A percentile compares a stretch with the other conserved stretches of the same genome.
Evolutionary conservation across 2,797 vertebrate species (phyloP).

Genomic region (Oreochromis grahami): DNA sequence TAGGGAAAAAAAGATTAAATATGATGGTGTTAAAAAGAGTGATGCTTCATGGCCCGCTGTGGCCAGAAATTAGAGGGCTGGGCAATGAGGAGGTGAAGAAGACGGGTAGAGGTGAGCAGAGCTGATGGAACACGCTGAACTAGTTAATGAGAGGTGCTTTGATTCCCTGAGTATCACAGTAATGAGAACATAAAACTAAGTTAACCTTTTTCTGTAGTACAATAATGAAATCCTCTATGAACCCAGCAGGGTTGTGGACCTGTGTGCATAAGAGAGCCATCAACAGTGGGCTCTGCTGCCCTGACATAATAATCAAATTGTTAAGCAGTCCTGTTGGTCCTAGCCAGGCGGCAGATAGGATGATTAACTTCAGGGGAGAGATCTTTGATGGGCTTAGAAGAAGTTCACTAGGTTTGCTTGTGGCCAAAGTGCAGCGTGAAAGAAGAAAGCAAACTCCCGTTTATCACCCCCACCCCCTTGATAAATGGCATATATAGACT

Average conservation of each 20-base stretch:
- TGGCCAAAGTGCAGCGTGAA: conserved; percentile 13
- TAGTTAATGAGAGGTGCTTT: conserved; percentile 26
- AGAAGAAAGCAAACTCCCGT: conserved; percentile 37
- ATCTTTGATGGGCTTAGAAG: conserved; percentile 43
- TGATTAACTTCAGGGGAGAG: conserved; percentile 40
- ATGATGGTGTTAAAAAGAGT: background rate
- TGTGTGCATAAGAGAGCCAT: conserved; percentile 35
- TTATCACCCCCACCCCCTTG: conserved; percentile 46
- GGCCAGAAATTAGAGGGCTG: background rate
- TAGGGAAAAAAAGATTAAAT: conserved; percentile 2
- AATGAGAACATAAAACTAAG: conserved; percentile 46
- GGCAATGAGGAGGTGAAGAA: background rate
- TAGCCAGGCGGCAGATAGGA: conserved; percentile 18
- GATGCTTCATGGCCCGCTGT: background rate
- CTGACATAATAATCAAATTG: conserved; percentile 36
- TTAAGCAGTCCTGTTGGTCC: conserved; percentile 39
- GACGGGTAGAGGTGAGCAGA: background rate
- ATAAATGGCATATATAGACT: conserved; percentile 66
- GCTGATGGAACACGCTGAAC: background rate
- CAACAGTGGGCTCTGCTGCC: background rate
- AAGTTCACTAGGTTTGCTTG: conserved; percentile 22
- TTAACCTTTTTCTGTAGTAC: conserved; percentile 46
- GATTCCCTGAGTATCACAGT: conserved; percentile 24
- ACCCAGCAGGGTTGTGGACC: background rate
- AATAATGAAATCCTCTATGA: conserved; percentile 20